These are phyloP conservation scores for Rhagoletis zephyria DNA, from an alignment of 1,140 invertebrate species.

Conservation along the genomic window DNA sequence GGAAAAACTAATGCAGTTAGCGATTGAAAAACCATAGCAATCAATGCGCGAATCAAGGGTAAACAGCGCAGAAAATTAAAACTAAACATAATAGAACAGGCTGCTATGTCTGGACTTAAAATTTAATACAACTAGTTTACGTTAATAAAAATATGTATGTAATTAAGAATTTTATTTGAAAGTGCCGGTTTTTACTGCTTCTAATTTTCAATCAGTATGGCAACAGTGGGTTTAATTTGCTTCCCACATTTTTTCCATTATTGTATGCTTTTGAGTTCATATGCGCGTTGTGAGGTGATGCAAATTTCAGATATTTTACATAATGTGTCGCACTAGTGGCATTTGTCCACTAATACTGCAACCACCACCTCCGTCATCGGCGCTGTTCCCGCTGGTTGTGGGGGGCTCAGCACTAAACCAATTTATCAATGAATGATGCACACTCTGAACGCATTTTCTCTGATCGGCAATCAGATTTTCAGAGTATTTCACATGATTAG, in stretches of 20 bases:
- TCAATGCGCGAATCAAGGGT: not conserved
- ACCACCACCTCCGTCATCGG: conserved; percentile 53
- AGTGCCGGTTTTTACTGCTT: conserved; percentile 1
- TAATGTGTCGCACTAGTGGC: not conserved
- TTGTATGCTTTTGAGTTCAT: not conserved
- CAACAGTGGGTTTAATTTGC: not conserved
- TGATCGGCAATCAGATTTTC: conserved; percentile 94
- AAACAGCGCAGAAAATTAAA: not conserved
- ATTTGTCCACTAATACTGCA: conserved; percentile 36
- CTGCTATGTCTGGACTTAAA: not conserved
- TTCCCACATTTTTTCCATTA: not conserved
- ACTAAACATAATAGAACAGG: not conserved
- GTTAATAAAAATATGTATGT: not conserved
- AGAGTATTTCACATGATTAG: conserved; percentile 94
- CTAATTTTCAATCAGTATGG: not conserved
- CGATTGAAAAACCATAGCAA: conserved; percentile 23
- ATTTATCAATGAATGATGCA: conserved; percentile 91
- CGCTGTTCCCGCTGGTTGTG: conserved; percentile 59
- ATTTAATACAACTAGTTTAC: conserved; percentile 1
- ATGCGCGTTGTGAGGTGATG: conserved; percentile 14
- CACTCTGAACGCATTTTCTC: conserved; percentile 91
- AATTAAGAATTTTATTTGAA: conserved; percentile 4
- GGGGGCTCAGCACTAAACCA: conserved; percentile 84
- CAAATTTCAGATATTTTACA: conserved; percentile 10
- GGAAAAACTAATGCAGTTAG: conserved; percentile 32